Conservation (phyloP, 2,888 invertebrate species). For the Cantharis rustica region DNA sequence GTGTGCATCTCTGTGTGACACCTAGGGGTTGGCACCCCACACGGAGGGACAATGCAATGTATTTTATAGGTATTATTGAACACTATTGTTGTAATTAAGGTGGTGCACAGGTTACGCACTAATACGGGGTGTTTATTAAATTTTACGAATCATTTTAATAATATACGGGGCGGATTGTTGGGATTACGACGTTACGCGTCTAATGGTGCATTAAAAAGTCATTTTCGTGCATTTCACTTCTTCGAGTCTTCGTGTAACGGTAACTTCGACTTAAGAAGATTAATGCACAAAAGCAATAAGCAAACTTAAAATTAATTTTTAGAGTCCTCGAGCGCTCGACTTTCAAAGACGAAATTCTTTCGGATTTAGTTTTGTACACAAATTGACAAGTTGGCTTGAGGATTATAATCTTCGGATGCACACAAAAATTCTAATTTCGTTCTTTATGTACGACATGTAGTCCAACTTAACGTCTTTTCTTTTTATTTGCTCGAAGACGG, state of each 20-base stretch:
- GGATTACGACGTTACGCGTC: background rate
- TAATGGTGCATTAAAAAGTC: background rate
- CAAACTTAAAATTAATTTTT: background rate
- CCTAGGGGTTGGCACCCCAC: slow-evolving; percentile 24
- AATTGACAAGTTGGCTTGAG: background rate
- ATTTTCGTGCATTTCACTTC: background rate
- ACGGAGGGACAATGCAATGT: slow-evolving; percentile 21
- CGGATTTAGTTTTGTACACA: background rate
- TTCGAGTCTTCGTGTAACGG: background rate
- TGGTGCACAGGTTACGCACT: slow-evolving; percentile 24
- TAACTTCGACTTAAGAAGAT: background rate
- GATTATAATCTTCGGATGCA: background rate
- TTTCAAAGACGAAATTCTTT: background rate
- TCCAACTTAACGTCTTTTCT: background rate
- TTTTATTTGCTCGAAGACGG: background rate
- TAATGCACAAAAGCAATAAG: background rate
- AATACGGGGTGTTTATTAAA: slow-evolving; percentile 22
- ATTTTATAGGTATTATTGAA: slow-evolving; percentile 32
- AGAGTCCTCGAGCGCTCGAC: background rate
- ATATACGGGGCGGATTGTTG: background rate
- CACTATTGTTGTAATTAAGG: slow-evolving; percentile 31
- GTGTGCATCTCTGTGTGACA: slow-evolving; percentile 27
- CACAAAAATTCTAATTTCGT: background rate
- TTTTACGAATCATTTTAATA: slow-evolving; percentile 5
- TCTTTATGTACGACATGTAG: background rate